Evolutionary conservation across 2,888 invertebrate genomes (phyloP).

Genomic region (Drosophila niveifrons): DNA sequence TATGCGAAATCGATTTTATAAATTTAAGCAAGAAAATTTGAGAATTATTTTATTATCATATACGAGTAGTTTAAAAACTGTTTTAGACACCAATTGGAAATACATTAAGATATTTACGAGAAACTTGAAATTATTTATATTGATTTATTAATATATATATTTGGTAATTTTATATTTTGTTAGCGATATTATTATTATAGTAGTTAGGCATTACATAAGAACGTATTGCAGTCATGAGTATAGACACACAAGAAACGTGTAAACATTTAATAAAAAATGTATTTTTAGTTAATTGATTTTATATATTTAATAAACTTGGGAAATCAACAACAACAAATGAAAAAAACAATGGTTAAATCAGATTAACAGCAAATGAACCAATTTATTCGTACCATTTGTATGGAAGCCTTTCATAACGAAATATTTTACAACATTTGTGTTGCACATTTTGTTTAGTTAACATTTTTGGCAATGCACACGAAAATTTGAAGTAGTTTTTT

Average conservation of each 20-base stretch:
- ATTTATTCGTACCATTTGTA: slow-evolving; percentile 85
- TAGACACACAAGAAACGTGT: slow-evolving; percentile 63
- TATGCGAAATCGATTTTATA: slow-evolving; percentile 1
- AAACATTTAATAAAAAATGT: slow-evolving; percentile 64
- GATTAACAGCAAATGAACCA: slow-evolving; percentile 73
- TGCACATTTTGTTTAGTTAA: slow-evolving; percentile 31
- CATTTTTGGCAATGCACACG: slow-evolving; percentile 53
- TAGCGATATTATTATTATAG: slow-evolving; percentile 22
- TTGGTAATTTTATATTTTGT: slow-evolving; percentile 15
- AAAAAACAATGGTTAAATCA: slow-evolving; percentile 35
- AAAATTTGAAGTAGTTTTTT: slow-evolving; percentile 60
- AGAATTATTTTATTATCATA: slow-evolving; percentile 39
- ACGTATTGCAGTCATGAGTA: slow-evolving; percentile 54
- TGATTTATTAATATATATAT: slow-evolving; percentile 25
- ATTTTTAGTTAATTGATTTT: slow-evolving; percentile 26
- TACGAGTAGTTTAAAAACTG: slow-evolving; percentile 38
- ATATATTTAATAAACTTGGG: slow-evolving; percentile 28
- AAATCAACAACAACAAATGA: slow-evolving; percentile 53
- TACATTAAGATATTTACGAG: slow-evolving; percentile 57
- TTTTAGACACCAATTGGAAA: slow-evolving; percentile 60
- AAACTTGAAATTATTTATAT: slow-evolving; percentile 45
- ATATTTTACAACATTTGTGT: slow-evolving; percentile 49
- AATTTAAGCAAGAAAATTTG: slow-evolving; percentile 35
- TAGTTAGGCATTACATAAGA: slow-evolving; percentile 45
- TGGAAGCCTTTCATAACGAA: slow-evolving; percentile 81